Evolutionary conservation across 2,113 vertebrate species (phyloP).

Genomic region (Micronycteris hirsuta): DNA sequence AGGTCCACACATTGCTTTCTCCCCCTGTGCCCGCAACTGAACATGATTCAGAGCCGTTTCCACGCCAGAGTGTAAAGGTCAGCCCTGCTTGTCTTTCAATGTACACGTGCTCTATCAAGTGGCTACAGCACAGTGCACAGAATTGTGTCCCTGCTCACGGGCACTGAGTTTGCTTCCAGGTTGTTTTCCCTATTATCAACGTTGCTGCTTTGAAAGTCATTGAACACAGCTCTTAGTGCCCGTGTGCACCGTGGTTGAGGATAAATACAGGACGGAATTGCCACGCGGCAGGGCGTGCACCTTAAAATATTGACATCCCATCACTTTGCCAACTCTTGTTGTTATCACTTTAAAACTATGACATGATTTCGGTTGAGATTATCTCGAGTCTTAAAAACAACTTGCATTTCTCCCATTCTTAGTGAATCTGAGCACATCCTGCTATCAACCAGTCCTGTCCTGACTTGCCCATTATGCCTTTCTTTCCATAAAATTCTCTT

Average conservation of each 20-base stretch:
- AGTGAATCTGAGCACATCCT: neutral
- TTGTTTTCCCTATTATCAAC: neutral
- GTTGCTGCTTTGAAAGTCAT: neutral
- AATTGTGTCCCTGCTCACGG: neutral
- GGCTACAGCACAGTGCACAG: neutral
- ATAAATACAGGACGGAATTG: neutral
- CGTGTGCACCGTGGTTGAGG: fast-evolving
- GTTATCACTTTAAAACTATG: neutral
- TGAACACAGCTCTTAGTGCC: neutral
- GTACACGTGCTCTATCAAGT: neutral
- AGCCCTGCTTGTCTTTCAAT: neutral
- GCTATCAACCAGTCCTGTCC: neutral
- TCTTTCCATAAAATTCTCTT: neutral
- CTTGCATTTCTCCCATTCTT: neutral
- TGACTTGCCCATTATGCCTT: neutral
- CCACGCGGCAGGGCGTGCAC: neutral
- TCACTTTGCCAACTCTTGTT: neutral
- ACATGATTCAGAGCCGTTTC: neutral
- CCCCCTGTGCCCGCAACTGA: neutral
- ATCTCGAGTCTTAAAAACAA: neutral
- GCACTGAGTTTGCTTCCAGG: neutral
- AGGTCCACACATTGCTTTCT: neutral
- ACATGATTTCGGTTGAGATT: neutral
- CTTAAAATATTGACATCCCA: neutral
- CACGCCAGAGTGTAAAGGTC: neutral